Conservation (phyloP, 1,140 invertebrate genomes). For the Ladona fulva region DNA sequence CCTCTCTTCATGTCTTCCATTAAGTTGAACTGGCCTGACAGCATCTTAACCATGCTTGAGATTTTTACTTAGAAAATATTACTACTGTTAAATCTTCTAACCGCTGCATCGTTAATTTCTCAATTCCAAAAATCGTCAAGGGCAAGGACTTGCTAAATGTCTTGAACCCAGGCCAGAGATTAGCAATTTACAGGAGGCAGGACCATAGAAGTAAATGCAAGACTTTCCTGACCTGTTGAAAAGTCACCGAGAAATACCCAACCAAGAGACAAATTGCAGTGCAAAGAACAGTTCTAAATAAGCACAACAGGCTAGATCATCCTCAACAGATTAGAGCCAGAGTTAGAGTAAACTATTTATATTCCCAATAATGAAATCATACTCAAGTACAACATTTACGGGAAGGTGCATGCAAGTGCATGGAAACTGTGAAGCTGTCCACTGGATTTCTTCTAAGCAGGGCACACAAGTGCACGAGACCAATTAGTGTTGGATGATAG, state of each 20-base stretch:
- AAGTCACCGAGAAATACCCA: slow-evolving; percentile 2
- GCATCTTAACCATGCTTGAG: too few species aligned
- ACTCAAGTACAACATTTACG: background rate
- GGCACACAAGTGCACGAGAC: background rate
- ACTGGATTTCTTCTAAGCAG: background rate
- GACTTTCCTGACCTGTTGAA: background rate
- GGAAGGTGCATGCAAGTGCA: background rate
- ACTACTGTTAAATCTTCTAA: too few species aligned
- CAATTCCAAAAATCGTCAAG: too few species aligned
- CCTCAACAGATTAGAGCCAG: too few species aligned
- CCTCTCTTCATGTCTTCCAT: too few species aligned
- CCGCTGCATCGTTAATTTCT: too few species aligned
- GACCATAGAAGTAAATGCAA: background rate
- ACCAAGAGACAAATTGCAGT: background rate
- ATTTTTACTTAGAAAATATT: too few species aligned
- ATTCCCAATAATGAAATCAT: background rate
- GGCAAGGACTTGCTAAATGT: too few species aligned
- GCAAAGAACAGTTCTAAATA: background rate
- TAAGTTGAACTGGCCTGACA: too few species aligned
- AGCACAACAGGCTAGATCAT: background rate
- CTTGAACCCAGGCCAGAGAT: too few species aligned
- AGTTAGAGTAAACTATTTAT: too few species aligned
- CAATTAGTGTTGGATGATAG: background rate
- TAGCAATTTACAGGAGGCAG: background rate
- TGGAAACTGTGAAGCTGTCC: background rate